Percentiles rank a stretch among this genome's conserved stretches.
Evolutionary conservation across 2,113 vertebrate genomes (phyloP).

Genomic region (Steatornis caripensis): DNA sequence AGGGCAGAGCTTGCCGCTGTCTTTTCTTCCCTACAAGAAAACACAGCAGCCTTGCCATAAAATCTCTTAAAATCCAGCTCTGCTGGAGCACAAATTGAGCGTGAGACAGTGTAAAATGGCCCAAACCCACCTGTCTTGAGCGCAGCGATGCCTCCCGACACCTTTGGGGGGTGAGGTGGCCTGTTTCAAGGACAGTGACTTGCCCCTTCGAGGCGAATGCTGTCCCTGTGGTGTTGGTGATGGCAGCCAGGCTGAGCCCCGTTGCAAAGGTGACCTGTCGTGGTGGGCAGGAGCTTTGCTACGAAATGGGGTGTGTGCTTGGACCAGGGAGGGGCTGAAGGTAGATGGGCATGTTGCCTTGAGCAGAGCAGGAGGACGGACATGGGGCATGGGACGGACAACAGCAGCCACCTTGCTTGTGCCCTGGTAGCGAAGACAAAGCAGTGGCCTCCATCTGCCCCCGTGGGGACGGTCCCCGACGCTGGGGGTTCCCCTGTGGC

Average conservation of each 20-base stretch:
- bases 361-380: background rate
- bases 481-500: background rate
- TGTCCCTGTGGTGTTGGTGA: background rate
- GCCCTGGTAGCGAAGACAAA: background rate
- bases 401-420: background rate
- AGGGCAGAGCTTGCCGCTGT: background rate
- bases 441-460: background rate
- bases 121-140: background rate
- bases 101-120: background rate
- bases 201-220: background rate
- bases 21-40: background rate
- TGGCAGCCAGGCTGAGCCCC: background rate
- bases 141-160: background rate
- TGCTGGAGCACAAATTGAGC: background rate
- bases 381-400: background rate
- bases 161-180: background rate
- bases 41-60: background rate
- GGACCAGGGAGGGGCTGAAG: background rate
- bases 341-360: background rate
- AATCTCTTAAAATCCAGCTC: background rate
- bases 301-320: rapidly evolving
- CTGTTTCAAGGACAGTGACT: background rate
- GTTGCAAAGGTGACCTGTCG: background rate
- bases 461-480: rapidly evolving
- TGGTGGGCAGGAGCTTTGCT: background rate